A percentile compares a stretch with the other conserved stretches of the same genome.
Conservation (phyloP, 2,113 vertebrate genomes). For the Eudorcas thomsonii region DNA sequence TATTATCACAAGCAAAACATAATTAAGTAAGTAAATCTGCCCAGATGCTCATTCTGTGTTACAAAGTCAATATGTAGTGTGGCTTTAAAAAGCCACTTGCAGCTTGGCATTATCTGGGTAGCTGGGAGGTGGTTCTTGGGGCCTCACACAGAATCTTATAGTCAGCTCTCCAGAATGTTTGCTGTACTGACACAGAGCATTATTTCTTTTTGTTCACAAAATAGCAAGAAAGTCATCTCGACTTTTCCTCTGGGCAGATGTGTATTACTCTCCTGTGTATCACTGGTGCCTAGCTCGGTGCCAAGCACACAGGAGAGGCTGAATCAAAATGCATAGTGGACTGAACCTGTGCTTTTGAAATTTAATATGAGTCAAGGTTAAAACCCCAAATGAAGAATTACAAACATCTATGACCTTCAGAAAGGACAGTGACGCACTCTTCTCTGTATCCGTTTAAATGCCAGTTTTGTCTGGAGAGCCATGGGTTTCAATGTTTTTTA, state of each 20-base stretch:
- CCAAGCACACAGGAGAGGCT: neutral
- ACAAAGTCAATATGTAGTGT: neutral
- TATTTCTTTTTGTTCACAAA: neutral
- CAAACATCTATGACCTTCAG: neutral
- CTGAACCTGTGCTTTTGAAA: neutral
- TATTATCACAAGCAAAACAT: neutral
- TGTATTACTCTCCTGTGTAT: neutral
- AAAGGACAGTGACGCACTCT: neutral
- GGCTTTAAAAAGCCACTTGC: neutral
- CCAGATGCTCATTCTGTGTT: neutral
- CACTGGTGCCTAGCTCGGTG: neutral
- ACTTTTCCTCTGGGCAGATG: neutral
- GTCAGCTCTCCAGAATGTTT: neutral
- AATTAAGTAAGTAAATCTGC: conserved; percentile 38
- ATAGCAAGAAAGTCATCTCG: neutral
- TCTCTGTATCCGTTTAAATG: neutral
- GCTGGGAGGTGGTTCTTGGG: neutral
- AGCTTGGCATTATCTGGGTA: neutral
- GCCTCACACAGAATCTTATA: neutral
- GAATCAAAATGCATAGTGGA: neutral
- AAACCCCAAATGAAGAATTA: neutral
- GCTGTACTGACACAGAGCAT: neutral
- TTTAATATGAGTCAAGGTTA: neutral
- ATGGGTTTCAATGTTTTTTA: neutral
- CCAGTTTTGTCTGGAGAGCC: neutral